phyloP scores from a whole-genome alignment of 2,113 vertebrate genomes.

The Rhipidura dahli region DNA sequence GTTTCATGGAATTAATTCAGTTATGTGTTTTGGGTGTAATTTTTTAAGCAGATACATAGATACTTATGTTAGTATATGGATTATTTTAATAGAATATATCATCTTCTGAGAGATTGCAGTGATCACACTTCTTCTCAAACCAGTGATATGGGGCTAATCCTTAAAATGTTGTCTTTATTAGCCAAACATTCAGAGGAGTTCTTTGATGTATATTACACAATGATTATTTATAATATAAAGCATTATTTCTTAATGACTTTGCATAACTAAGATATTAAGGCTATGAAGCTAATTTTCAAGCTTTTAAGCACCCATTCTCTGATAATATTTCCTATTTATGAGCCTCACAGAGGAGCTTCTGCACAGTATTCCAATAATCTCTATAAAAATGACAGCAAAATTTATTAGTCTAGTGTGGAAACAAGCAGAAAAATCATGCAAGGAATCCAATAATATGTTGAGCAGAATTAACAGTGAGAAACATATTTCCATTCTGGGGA shows the following conservation, averaged over 20 bases:
- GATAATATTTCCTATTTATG: not conserved
- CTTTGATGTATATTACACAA: not conserved
- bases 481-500: not conserved
- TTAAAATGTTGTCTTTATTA: not conserved
- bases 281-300: not conserved
- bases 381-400: not conserved
- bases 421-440: not conserved
- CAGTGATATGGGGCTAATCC: not conserved
- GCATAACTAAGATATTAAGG: not conserved
- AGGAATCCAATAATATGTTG: not conserved
- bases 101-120: not conserved
- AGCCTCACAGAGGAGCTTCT: not conserved
- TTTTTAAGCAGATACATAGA: not conserved
- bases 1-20: not conserved
- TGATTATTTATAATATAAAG: not conserved
- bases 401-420: not conserved
- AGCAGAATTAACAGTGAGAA: not conserved
- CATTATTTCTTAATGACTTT: conserved; percentile 3
- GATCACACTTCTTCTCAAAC: not conserved
- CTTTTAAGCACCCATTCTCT: not conserved
- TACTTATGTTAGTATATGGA: not conserved
- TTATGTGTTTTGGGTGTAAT: not conserved
- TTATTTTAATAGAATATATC: not conserved
- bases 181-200: not conserved
- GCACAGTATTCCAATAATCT: not conserved